These are phyloP conservation scores for Mythimna impura DNA, from an alignment of 2,888 invertebrate species.

Conservation along the genomic window DNA sequence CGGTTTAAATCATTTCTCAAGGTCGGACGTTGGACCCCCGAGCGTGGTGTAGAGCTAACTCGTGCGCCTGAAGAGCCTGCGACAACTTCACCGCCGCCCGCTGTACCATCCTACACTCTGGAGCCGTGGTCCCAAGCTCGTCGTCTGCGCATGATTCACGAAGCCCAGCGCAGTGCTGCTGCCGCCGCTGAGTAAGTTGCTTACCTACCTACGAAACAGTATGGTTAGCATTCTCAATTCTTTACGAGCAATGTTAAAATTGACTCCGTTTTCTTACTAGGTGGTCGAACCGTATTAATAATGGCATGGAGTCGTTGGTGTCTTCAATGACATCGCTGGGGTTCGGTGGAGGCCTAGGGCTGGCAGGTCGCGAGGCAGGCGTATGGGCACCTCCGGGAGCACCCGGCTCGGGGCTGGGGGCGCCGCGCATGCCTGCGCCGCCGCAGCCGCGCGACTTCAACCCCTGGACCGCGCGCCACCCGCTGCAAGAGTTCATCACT, in stretches of 20 bases:
- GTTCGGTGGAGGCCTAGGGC: conserved; percentile 64
- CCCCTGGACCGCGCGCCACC: conserved; percentile 85
- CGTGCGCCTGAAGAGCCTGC: conserved; percentile 79
- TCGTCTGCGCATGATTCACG: conserved; percentile 86
- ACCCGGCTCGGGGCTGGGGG: conserved; percentile 33
- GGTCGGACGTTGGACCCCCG: conserved; percentile 85
- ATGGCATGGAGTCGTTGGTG: conserved; percentile 74
- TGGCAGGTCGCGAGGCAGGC: conserved; percentile 67
- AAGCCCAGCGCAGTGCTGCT: conserved; percentile 82
- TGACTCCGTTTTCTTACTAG: conserved; percentile 52
- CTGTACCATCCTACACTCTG: conserved; percentile 83
- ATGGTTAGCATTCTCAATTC: neutral
- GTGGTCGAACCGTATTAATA: conserved; percentile 75
- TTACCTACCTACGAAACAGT: neutral
- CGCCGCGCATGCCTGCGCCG: conserved; percentile 59
- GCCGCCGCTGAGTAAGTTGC: conserved; percentile 72
- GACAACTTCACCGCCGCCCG: conserved; percentile 68
- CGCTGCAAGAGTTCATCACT: conserved; percentile 82
- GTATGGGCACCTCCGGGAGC: conserved; percentile 76
- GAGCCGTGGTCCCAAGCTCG: conserved; percentile 88
- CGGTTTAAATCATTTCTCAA: conserved; percentile 49
- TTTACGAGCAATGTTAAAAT: neutral
- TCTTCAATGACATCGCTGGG: conserved; percentile 76
- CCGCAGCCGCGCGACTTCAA: conserved; percentile 78
- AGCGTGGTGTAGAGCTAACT: conserved; percentile 84